A percentile compares a stretch with the other conserved stretches of the same genome.
phyloP scores from a whole-genome alignment of 2,797 vertebrate genomes.

The Centroberyx gerrardi region DNA sequence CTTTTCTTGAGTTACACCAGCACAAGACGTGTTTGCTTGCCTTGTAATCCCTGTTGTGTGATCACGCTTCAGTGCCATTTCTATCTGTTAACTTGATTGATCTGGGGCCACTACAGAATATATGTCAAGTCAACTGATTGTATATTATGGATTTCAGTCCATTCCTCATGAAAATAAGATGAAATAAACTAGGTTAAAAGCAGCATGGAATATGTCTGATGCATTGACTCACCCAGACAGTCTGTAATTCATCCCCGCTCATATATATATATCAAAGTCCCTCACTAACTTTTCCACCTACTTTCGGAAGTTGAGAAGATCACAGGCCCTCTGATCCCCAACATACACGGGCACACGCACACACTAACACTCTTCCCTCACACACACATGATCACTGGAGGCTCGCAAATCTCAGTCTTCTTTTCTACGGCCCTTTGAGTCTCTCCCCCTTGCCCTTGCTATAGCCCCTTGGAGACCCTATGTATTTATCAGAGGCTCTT shows the following conservation, averaged over 20 bases:
- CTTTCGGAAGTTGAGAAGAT: constrained; percentile 55
- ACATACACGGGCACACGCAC: constrained; percentile 25
- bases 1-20: neutral
- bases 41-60: neutral
- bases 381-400: constrained; percentile 40
- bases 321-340: constrained; percentile 57
- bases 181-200: constrained; percentile 17
- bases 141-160: neutral
- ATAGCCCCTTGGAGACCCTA: constrained; percentile 31
- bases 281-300: constrained; percentile 41
- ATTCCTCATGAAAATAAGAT: constrained; percentile 7
- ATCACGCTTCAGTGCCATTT: constrained; percentile 16
- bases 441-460: constrained; percentile 25
- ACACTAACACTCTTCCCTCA: neutral
- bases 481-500: constrained; percentile 62
- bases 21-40: neutral
- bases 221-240: constrained; percentile 19
- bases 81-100: neutral
- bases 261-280: constrained; percentile 51
- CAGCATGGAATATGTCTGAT: constrained; percentile 1
- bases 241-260: constrained; percentile 20
- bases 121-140: neutral
- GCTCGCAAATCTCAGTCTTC: constrained; percentile 49
- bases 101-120: neutral
- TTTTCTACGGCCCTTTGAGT: constrained; percentile 32